Base-by-base conservation (phyloP, 2,888 invertebrate genomes). In the Anthoptus insignis region DNA sequence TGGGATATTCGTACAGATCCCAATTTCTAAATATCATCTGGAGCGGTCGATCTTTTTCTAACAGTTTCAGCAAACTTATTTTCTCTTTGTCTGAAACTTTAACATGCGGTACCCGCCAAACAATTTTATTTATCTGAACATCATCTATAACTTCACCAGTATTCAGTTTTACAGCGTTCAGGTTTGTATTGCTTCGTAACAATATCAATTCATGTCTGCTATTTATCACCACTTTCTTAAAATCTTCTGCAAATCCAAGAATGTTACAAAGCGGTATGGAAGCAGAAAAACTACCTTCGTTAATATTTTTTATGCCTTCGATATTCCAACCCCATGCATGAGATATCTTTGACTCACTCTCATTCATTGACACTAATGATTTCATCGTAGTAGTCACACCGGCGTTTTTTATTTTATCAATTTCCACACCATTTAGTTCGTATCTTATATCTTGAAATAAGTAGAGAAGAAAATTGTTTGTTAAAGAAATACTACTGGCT, bases 401-500 rank as follows among this genome's bases (percentile, higher is more conserved):
- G 24, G 78, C 71, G 71, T 81, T 81, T 67, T 78, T 75, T 19
- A 64, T 74, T n/a, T 73, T 67, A 75, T 82, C 79, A 47, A 84
- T 78, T 68, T 80, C 79, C n/a, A 78, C 67, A 27, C 77, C 81
- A 66, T 80, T 82, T 11, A 82, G 24, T 67, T 82, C 79, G 71
- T 83, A 84, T 6, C 81, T 75, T 59, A 82, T 78, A 71, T 77
- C 78, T 63, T 81, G 78, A 67, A 82, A 82, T 8, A 82, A 53
- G 69, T 76, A 74, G 13, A 76, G 71, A n/a, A 79, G 64, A 37
- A 72, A 71, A 66, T 81, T 81, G 63, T 78, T 80, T 21, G 65
- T 66, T 22, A 67, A 61, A 45, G 19, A 13, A 19, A 64, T 7
- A 47, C 37, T 37, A n/a, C 3, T n/a, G n/a, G 37, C 37, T 3